Evolutionary conservation across 2,888 invertebrate species (phyloP).

Genomic region (Parnassius orleans): DNA sequence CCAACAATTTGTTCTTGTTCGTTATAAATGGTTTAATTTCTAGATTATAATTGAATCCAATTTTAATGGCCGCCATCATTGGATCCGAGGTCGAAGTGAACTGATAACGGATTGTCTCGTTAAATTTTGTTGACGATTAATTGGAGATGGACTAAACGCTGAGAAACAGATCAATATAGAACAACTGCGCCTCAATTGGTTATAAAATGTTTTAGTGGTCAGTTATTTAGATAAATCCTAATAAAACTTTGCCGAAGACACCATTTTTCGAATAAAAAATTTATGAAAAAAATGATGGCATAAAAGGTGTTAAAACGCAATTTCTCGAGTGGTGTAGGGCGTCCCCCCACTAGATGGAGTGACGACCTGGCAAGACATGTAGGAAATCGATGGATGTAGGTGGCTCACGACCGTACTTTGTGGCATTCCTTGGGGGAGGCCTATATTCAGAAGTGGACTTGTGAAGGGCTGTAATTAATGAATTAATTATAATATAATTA

Average conservation of each 20-base stretch:
- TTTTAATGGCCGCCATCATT: constrained; percentile 36
- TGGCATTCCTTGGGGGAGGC: too few relatives aligned
- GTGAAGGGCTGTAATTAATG: too few relatives aligned
- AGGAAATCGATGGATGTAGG: too few relatives aligned
- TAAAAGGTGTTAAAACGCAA: too few relatives aligned
- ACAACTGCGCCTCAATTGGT: constrained; percentile 9
- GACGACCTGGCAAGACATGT: too few relatives aligned
- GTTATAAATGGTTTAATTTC: constrained; percentile 27
- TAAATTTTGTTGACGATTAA: constrained; percentile 50
- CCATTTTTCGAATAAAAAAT: too few relatives aligned
- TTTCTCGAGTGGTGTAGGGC: too few relatives aligned
- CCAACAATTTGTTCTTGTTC: constrained; percentile 26
- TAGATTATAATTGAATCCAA: constrained; percentile 44
- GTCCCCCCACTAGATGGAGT: too few relatives aligned
- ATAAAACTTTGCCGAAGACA: neutral
- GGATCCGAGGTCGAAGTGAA: constrained; percentile 23
- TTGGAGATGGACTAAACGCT: constrained; percentile 37
- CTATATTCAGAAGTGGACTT: too few relatives aligned
- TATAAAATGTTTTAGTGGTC: constrained; percentile 11
- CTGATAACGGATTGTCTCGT: constrained; percentile 48
- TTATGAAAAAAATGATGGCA: too few relatives aligned
- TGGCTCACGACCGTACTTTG: too few relatives aligned
- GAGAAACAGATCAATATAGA: constrained; percentile 26
- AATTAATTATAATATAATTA: too few relatives aligned
- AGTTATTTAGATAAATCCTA: constrained; percentile 5